Conservation (phyloP, 2,113 vertebrate species). For the Melanocharis versteri region DNA sequence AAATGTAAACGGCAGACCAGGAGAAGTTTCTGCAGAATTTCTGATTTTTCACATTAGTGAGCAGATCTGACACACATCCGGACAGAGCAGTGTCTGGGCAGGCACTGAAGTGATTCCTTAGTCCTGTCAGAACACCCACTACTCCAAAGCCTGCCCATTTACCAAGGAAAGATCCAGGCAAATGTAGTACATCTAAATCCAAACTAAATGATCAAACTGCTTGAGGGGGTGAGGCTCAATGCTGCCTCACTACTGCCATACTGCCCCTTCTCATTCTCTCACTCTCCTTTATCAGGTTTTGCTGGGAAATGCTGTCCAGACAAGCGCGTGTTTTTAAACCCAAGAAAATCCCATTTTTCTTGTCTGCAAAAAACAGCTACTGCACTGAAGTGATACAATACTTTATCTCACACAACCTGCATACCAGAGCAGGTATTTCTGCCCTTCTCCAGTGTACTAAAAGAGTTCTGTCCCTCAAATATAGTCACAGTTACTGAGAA, state of each 20-base stretch:
- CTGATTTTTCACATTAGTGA: neutral
- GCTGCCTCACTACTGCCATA: neutral
- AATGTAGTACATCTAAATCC: neutral
- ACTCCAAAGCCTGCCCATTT: neutral
- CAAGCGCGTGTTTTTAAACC: neutral
- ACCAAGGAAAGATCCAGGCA: neutral
- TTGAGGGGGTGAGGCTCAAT: neutral
- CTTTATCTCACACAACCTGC: neutral
- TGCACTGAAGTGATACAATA: neutral
- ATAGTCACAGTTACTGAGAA: neutral
- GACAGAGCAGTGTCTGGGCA: neutral
- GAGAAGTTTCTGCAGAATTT: neutral
- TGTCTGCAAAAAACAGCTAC: neutral
- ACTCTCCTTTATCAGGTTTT: neutral
- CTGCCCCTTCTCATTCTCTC: neutral
- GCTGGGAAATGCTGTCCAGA: neutral
- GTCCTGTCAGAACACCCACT: neutral
- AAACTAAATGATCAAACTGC: neutral
- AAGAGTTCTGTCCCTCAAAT: neutral
- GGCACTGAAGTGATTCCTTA: neutral
- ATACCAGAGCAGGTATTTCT: neutral
- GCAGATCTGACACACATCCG: neutral
- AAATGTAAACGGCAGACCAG: neutral
- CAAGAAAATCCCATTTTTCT: neutral
- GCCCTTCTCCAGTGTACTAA: neutral